Evolutionary conservation across 2,888 invertebrate genomes (phyloP).

Genomic region (Caenorhabditis sulstoni): DNA sequence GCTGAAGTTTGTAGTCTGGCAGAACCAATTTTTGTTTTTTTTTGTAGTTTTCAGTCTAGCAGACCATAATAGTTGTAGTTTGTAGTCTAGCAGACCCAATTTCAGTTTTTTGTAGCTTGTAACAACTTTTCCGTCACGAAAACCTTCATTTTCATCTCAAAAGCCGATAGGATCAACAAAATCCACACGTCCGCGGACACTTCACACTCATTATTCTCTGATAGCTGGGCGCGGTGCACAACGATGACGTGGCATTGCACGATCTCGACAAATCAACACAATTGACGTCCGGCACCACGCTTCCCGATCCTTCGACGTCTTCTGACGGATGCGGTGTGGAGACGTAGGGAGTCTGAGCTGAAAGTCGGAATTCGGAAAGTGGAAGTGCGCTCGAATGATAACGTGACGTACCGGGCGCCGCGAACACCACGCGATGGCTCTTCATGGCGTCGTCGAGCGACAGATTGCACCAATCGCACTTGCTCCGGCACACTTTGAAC

Average conservation of each 20-base stretch:
- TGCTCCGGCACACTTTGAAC: slow-evolving; percentile 45
- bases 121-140: no score
- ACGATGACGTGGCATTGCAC: slow-evolving; percentile 17
- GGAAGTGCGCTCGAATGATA: neutral
- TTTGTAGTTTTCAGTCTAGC: no score
- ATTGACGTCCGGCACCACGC: neutral
- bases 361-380: neutral
- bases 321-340: neutral
- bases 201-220: slow-evolving; percentile 36
- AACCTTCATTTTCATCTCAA: no score
- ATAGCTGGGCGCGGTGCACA: slow-evolving; percentile 28
- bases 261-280: slow-evolving; percentile 27
- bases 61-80: no score
- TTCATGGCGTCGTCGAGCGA: slow-evolving; percentile 19
- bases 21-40: no score
- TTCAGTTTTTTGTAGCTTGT: no score
- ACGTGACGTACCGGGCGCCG: no score
- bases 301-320: slow-evolving; percentile 17
- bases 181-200: slow-evolving; percentile 50
- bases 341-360: slow-evolving; percentile 12
- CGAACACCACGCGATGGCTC: no score
- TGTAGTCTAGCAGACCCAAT: no score
- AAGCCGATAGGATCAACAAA: slow-evolving; percentile 15
- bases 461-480: slow-evolving; percentile 52
- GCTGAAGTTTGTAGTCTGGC: no score